Evolutionary conservation across 37 sponge, comb jelly and placozoan species (phyloP), one percentile per base, ranked within the genome.

Genomic region (Cliona cf. orientalis): DNA sequence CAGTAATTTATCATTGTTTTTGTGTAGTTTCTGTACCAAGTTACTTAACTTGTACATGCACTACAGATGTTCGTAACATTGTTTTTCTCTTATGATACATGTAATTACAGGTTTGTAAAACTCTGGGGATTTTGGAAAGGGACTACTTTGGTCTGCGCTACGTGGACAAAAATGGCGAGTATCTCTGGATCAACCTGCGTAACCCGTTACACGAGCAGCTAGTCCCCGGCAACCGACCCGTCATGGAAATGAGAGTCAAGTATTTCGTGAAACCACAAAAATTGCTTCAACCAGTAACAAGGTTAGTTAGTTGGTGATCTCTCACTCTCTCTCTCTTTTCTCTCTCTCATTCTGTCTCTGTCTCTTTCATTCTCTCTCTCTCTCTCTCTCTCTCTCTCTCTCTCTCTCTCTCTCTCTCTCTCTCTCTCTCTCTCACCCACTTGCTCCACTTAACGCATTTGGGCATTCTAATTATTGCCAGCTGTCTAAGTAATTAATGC

Each of bases 211-310:
- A 75, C 60, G 92, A 92, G 58, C 92, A 92, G 66, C 74, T 90
- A 12, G 75, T 66, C 42, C 84, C 84, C 7, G 76, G 89, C 22
- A 64, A 68, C 35, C 41, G 76, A 31, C 64, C 80, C 5, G 55
- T 75, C 23, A 22, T 87, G 58, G 88, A 87, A 43, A 74, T 92
- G 80, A 79, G 77, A 58, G 85, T 92, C 34, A 92, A 92, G 49
- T 92, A 81, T 41, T 92, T 92, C 64, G 64, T 92, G 71, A 72
- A 74, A 53, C 92, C 92, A 42, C 87, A 87, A n/a, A 92, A 87
- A 70, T 57, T 92, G 32, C 36, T 92, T 26, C 92, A 92, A 35
- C 70, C 84, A 31, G 42, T 80, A 11, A 87, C 92, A 19, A 92
- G 88, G 92, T 92, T 3, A 66, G 88, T 42, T n/a, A n/a, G n/a